A percentile compares a stretch with the other conserved stretches of the same genome.
Conservation (phyloP, 2,113 vertebrate species). For the Bubalus kerabau region DNA sequence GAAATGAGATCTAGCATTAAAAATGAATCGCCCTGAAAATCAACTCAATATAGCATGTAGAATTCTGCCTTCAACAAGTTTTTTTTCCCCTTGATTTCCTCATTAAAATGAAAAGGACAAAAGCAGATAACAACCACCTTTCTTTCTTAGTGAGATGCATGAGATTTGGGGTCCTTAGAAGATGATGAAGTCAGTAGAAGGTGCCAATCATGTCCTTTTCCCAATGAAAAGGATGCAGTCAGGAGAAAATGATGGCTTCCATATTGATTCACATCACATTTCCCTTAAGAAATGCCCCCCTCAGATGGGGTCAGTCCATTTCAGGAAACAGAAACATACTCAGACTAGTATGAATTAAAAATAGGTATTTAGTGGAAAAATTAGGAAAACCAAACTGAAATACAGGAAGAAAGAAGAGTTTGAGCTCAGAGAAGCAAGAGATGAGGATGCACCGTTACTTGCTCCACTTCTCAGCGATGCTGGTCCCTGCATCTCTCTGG, state of each 20-base stretch:
- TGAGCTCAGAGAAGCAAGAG: background rate
- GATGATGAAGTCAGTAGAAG: background rate
- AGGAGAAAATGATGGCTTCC: background rate
- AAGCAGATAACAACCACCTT: background rate
- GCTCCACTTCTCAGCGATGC: background rate
- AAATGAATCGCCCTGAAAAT: background rate
- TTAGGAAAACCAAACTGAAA: background rate
- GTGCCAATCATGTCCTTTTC: background rate
- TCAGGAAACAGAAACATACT: background rate
- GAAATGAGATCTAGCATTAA: background rate
- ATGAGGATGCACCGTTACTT: fast-evolving
- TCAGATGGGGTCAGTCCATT: background rate
- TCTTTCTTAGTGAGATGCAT: background rate
- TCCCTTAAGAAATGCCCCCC: background rate
- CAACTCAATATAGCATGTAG: background rate
- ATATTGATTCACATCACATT: background rate
- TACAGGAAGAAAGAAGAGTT: background rate
- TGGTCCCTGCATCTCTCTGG: background rate
- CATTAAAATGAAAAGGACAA: background rate
- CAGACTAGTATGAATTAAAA: background rate
- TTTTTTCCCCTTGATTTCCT: background rate
- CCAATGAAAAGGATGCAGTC: background rate
- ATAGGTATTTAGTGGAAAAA: background rate
- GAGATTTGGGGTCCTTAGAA: background rate
- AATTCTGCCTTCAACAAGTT: background rate